Percentiles rank a stretch among this genome's conserved stretches.
Evolutionary conservation across 2,797 vertebrate genomes (phyloP).

Genomic region (Aphelocoma californica): DNA sequence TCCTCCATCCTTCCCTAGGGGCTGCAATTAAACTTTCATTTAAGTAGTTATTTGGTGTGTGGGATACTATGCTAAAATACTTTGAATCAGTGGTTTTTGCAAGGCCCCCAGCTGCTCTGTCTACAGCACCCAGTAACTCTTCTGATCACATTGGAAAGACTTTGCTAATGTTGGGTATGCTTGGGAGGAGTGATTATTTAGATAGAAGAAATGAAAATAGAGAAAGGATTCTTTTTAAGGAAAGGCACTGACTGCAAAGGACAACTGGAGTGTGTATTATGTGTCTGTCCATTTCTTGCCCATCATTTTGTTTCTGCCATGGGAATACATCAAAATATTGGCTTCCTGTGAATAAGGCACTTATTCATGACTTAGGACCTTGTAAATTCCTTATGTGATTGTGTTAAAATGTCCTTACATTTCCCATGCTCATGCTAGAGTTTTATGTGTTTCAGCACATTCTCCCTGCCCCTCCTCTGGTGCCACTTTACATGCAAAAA

Average conservation of each 20-base stretch:
- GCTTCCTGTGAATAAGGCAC: slow-evolving; percentile 47
- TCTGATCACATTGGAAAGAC: slow-evolving; percentile 14
- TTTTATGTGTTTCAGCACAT: background rate
- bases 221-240: slow-evolving; percentile 7
- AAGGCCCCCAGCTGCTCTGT: slow-evolving; percentile 44
- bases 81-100: slow-evolving; percentile 41
- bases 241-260: slow-evolving; percentile 39
- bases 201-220: slow-evolving; percentile 44
- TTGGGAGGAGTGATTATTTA: slow-evolving; percentile 40
- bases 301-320: slow-evolving; percentile 32
- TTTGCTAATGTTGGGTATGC: background rate
- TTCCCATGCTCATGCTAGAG: slow-evolving; percentile 34
- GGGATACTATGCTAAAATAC: slow-evolving; percentile 43
- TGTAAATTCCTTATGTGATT: slow-evolving; percentile 58
- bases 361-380: slow-evolving; percentile 45
- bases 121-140: slow-evolving; percentile 34
- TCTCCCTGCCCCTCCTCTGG: background rate
- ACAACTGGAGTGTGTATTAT: slow-evolving; percentile 36
- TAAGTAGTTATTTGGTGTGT: slow-evolving; percentile 53
- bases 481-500: background rate
- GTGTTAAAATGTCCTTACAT: slow-evolving; percentile 36
- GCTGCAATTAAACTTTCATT: slow-evolving; percentile 65
- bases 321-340: slow-evolving; percentile 52
- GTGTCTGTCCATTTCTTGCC: slow-evolving; percentile 34
- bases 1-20: slow-evolving; percentile 48